These are phyloP conservation scores for Aelia acuminata DNA, from an alignment of 2,888 invertebrate species.

Conservation along the genomic window DNA sequence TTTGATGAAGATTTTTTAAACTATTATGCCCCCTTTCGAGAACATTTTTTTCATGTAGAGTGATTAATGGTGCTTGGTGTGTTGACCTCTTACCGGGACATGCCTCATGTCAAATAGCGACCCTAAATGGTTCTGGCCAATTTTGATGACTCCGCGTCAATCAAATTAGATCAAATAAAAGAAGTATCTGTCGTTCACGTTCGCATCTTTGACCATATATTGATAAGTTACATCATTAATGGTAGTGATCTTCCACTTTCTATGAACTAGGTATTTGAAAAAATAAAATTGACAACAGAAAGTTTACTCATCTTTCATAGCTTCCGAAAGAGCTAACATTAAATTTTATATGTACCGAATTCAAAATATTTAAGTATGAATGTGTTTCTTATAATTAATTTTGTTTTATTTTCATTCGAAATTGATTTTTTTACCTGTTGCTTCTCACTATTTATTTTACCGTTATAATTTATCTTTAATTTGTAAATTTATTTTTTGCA, in stretches of 20 bases:
- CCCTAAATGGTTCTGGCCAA: not conserved
- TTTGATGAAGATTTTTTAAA: not conserved
- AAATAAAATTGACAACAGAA: not conserved
- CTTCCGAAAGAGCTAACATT: too few species aligned
- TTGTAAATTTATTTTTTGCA: too few species aligned
- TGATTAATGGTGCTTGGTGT: not conserved
- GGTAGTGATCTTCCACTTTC: not conserved
- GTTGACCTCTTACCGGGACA: not conserved
- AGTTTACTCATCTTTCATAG: too few species aligned
- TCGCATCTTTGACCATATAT: not conserved
- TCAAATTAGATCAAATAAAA: slow-evolving; percentile 3
- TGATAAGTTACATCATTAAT: not conserved
- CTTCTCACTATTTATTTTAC: too few species aligned
- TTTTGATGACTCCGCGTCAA: slow-evolving; percentile 8
- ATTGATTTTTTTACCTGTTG: too few species aligned
- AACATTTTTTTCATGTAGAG: not conserved
- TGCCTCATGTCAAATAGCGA: slow-evolving; percentile 32
- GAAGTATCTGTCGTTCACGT: not conserved
- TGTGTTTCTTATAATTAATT: too few species aligned
- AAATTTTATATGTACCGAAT: too few species aligned
- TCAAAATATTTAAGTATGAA: too few species aligned
- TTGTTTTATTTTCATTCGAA: too few species aligned
- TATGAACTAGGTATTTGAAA: not conserved
- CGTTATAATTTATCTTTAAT: too few species aligned
- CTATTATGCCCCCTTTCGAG: not conserved